phyloP scores from a whole-genome alignment of 2,113 vertebrate species.

The Raphicerus campestris region DNA sequence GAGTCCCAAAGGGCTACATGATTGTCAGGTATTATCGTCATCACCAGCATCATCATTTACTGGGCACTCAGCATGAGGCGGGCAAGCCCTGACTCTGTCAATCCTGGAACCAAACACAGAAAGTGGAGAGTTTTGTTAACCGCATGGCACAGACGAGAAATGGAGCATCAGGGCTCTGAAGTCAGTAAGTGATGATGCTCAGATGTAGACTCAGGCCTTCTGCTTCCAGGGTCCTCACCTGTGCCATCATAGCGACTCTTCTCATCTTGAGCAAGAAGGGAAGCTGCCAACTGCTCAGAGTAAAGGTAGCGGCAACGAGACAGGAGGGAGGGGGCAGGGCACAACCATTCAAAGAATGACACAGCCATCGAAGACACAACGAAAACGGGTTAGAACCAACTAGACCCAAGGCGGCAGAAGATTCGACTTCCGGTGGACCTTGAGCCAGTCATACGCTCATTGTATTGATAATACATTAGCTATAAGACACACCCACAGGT shows the following conservation, averaged over 20 bases:
- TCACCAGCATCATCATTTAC: neutral
- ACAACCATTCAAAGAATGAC: neutral
- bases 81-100: neutral
- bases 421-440: neutral
- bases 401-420: neutral
- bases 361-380: neutral
- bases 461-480: neutral
- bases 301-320: accelerated
- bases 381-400: neutral
- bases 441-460: neutral
- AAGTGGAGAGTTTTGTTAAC: neutral
- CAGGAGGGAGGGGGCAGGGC: neutral
- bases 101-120: neutral
- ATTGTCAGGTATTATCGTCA: neutral
- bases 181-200: accelerated
- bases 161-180: neutral
- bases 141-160: neutral
- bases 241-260: neutral
- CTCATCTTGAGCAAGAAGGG: neutral
- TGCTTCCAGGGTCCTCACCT: accelerated
- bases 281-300: accelerated
- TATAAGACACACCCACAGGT: neutral
- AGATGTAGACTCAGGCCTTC: neutral
- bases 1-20: neutral
- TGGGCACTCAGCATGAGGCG: neutral